Conservation (phyloP, 37 sponge, comb jelly and placozoan genomes). For the Crambe crambe region DNA sequence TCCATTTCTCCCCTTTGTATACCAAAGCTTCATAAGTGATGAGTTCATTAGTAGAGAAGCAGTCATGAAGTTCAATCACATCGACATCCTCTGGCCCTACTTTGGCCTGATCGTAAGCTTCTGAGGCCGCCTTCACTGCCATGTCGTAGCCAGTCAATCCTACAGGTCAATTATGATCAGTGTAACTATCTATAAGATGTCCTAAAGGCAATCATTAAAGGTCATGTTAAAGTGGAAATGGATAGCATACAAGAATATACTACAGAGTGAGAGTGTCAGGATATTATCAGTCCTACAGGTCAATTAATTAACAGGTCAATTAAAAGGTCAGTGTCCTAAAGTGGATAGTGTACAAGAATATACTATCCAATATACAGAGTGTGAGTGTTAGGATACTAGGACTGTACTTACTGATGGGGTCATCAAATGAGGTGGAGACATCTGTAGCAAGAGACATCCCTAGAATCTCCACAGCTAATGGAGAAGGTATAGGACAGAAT, state of each 20-base stretch:
- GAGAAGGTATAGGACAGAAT: background rate
- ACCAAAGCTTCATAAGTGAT: conserved; percentile 78
- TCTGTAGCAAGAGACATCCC: conserved; percentile 73
- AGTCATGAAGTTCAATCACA: conserved; percentile 80
- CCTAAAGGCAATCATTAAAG: background rate
- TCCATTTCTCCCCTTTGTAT: too few species aligned
- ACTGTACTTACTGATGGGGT: conserved; percentile 53
- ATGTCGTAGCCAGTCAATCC: conserved; percentile 71
- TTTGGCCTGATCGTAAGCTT: conserved; percentile 53
- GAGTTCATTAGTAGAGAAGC: conserved; percentile 80
- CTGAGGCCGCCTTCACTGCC: conserved; percentile 54
- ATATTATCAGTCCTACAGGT: too few species aligned
- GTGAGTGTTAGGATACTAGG: too few species aligned
- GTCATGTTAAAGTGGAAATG: background rate
- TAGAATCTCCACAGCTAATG: conserved; percentile 69
- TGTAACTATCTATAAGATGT: background rate
- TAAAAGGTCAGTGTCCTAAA: too few species aligned
- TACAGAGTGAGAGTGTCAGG: too few species aligned
- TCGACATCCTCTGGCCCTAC: conserved; percentile 43
- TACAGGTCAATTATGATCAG: too few species aligned
- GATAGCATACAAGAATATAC: too few species aligned
- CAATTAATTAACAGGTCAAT: too few species aligned
- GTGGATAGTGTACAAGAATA: too few species aligned
- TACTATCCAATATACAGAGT: too few species aligned
- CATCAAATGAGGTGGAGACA: conserved; percentile 44